Evolutionary conservation across 2,797 vertebrate species (phyloP).

Genomic region (Syndactyla subalaris): DNA sequence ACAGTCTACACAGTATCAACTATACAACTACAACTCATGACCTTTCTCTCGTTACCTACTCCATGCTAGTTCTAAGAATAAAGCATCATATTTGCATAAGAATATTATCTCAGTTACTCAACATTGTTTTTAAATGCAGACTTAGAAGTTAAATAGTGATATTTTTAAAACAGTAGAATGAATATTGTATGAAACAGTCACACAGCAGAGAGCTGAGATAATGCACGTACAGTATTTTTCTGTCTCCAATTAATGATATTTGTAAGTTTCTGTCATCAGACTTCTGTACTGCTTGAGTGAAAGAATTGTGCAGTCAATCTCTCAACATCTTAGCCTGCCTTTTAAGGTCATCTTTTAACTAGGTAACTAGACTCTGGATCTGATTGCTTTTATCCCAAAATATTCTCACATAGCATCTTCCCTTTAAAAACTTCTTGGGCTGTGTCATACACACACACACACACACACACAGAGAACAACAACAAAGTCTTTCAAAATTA

Average conservation of each 20-base stretch:
- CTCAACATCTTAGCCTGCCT: not conserved
- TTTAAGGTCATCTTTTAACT: not conserved
- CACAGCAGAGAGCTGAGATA: not conserved
- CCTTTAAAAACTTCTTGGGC: not conserved
- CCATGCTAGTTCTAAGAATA: not conserved
- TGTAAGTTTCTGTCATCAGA: not conserved
- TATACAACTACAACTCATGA: not conserved
- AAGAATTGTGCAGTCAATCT: not conserved
- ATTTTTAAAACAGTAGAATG: not conserved
- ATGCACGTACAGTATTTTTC: not conserved
- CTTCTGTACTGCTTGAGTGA: not conserved
- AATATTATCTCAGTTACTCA: not conserved
- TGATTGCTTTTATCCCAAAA: not conserved
- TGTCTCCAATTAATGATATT: not conserved
- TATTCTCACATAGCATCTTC: not conserved
- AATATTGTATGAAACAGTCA: not conserved
- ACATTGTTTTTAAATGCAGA: not conserved
- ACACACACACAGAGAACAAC: not conserved
- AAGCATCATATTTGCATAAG: not conserved
- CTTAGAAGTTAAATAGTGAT: not conserved
- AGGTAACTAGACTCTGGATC: not conserved
- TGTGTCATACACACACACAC: not conserved
- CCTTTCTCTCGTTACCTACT: not conserved
- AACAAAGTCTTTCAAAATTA: not conserved
- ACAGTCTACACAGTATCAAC: not conserved